Base-by-base conservation (phyloP, 2,113 vertebrate genomes). In the Campylorhamphus procurvoides region DNA sequence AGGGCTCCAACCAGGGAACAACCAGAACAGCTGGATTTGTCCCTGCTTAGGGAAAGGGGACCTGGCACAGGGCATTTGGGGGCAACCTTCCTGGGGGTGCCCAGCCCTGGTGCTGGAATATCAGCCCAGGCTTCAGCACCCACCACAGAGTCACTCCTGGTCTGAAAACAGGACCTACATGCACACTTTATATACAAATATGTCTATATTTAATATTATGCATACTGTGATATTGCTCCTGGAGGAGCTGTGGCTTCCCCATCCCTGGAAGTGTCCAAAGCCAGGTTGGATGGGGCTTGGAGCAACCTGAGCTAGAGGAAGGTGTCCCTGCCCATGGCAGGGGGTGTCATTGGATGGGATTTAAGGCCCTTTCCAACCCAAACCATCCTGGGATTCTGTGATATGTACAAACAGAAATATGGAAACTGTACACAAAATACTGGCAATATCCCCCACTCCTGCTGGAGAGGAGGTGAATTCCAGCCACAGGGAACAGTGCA, bases 201-300 rank as follows among this genome's bases (percentile, higher is more conserved):
- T 14, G 28, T 15, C 12, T 55, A 6, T 69, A 27, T 62, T 69
- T 62, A 25, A n/a, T 46, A 27, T 22, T 64, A 3, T 11, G 6
- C 20, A 24, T 25, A 17, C 18, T 27, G 22, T 68, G 42, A n/a
- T 46, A 27, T 31, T 40, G 46, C 53, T 55, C 29, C n/a, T 55
- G 68, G 62, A 18, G 55, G 8, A 53, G 29, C 55, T 62, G 71
- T 68, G 40, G 55, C n/a, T 89, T 40, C 6, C 5, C 29, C 9
- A 4, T 35, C 14, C 17, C 40, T 83, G 47, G 63, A 3, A 42
- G 20, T 62, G 55, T 39, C 40, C 47, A 18, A 60, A 29, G n/a
- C 24, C 53, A 29, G 9, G 24, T 0, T 27, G 19, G 44, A 33
- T 0, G 0, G 33, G 37, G 9, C 44, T 59, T 52, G 71, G 53